These are phyloP conservation scores for Hanleya hanleyi DNA, from an alignment of 2,888 invertebrate species.

Conservation along the genomic window DNA sequence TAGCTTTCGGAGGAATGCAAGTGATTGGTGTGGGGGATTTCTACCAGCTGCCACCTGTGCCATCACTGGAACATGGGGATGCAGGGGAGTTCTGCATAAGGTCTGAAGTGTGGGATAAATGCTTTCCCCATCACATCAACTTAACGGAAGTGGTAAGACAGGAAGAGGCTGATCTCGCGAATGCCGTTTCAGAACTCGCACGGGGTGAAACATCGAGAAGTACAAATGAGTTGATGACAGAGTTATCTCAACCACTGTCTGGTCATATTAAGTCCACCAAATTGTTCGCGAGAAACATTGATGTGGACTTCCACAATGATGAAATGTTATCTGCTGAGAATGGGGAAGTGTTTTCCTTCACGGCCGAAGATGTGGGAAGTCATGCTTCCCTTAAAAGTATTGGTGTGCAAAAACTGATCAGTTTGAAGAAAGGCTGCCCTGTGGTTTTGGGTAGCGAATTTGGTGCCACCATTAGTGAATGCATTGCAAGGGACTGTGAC, in stretches of 20 bases:
- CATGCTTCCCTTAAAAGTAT: neutral
- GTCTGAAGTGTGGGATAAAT: neutral
- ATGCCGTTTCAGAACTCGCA: constrained; percentile 10
- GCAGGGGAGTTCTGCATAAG: neutral
- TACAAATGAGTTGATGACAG: constrained; percentile 7
- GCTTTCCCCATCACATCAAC: neutral
- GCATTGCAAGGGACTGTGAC: neutral
- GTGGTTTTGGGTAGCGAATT: constrained; percentile 9
- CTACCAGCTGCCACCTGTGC: neutral
- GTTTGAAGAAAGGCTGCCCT: neutral
- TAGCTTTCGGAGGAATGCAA: neutral
- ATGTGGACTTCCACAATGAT: too few relatives aligned
- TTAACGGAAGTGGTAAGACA: neutral
- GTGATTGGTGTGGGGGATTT: neutral
- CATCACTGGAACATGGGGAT: neutral
- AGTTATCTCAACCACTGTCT: constrained; percentile 2
- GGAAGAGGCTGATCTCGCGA: neutral
- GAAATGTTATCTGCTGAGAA: neutral
- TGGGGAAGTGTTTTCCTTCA: neutral
- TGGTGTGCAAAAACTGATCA: neutral
- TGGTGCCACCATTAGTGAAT: constrained; percentile 5
- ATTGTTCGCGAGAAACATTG: too few relatives aligned
- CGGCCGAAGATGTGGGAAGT: constrained; percentile 5
- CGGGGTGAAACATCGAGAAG: neutral
- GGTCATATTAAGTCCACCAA: too few relatives aligned